These are phyloP conservation scores for Caenorhabditis sp. DNA, from an alignment of 2,888 invertebrate species.

Conservation along the genomic window DNA sequence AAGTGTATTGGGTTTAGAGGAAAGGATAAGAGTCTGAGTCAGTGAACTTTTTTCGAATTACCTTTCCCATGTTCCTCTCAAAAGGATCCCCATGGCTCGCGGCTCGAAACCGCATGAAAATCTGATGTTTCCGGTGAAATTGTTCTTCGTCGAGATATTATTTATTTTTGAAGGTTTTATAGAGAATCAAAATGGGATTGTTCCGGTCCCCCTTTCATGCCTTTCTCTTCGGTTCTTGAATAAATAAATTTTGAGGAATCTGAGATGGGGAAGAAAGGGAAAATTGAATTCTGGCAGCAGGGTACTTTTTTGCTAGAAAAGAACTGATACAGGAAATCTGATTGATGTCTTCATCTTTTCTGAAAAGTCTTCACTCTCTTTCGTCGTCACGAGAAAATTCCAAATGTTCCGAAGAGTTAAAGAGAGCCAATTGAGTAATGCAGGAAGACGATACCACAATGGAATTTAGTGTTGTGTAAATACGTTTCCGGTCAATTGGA, in stretches of 20 bases:
- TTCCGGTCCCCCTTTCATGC: conserved; percentile 23
- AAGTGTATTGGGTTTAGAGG: not conserved
- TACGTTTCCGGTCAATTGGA: conserved; percentile 45
- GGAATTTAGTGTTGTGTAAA: conserved; percentile 55
- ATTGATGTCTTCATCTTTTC: conserved; percentile 24
- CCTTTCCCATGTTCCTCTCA: conserved; percentile 4
- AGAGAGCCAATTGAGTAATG: conserved; percentile 52
- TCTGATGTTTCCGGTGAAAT: conserved; percentile 46
- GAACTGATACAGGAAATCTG: conserved; percentile 34
- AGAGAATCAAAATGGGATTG: conserved; percentile 35
- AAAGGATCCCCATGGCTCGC: conserved; percentile 8
- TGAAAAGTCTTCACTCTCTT: not conserved
- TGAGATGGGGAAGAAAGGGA: not conserved
- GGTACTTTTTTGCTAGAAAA: conserved; percentile 24
- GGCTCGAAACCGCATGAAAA: conserved; percentile 20
- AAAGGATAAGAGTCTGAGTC: not conserved
- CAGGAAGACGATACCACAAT: conserved; percentile 59
- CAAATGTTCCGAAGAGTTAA: conserved; percentile 31
- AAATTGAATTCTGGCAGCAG: conserved; percentile 31
- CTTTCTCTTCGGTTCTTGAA: conserved; percentile 35
- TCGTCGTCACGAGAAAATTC: not conserved
- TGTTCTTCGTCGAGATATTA: conserved; percentile 47
- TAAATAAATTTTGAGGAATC: conserved; percentile 5
- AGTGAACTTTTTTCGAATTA: not conserved
- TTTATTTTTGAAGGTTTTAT: conserved; percentile 52